phyloP scores from a whole-genome alignment of 2,888 invertebrate genomes.

The Cephus rjabovi region DNA sequence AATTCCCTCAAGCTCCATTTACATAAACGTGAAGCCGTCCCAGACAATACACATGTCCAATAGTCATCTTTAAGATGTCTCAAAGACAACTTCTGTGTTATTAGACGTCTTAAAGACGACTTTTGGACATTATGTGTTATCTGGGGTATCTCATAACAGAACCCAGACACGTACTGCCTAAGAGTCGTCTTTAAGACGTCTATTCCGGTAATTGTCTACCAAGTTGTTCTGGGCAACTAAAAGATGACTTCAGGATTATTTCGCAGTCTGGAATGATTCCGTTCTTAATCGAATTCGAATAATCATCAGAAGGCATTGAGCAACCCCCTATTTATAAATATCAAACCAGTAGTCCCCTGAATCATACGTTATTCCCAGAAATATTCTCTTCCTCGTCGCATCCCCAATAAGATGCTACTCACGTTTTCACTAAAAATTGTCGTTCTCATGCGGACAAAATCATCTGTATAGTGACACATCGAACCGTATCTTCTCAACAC shows the following conservation, averaged over 20 bases:
- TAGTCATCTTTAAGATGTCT: not conserved
- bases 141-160: too few relatives aligned
- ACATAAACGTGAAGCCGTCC: not conserved
- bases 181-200: too few relatives aligned
- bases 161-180: too few relatives aligned
- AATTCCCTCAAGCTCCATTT: not conserved
- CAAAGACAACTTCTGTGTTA: too few relatives aligned
- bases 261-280: too few relatives aligned
- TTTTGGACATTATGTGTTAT: too few relatives aligned
- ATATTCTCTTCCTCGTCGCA: not conserved
- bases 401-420: not conserved
- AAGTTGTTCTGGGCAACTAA: too few relatives aligned
- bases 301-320: not conserved
- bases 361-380: not conserved
- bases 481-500: not conserved
- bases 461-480: not conserved
- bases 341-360: not conserved
- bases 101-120: too few relatives aligned
- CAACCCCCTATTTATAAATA: not conserved
- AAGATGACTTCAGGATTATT: not conserved
- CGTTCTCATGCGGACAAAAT: not conserved
- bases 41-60: not conserved
- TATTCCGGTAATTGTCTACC: too few relatives aligned
- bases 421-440: not conserved
- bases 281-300: not conserved